Evolutionary conservation across 2,113 vertebrate species (phyloP).

Genomic region (Xiphophorus maculatus): DNA sequence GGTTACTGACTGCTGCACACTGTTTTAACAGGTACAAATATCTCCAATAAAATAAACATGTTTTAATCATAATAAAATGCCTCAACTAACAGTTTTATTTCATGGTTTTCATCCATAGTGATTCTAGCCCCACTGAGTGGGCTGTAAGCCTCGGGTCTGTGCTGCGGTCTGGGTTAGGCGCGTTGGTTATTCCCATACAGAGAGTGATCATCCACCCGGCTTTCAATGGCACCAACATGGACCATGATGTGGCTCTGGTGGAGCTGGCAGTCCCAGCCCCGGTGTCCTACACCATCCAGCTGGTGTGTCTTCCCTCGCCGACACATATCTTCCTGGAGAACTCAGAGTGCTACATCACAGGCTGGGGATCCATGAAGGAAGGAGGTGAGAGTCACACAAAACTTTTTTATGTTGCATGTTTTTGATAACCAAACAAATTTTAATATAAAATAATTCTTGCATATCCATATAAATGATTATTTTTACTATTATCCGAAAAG

Average conservation of each 20-base stretch:
- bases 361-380: constrained; percentile 89
- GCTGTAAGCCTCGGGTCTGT: constrained; percentile 89
- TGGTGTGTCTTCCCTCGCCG: constrained; percentile 87
- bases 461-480: too few relatives aligned
- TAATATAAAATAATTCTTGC: too few relatives aligned
- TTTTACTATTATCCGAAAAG: too few relatives aligned
- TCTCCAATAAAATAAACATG: neutral
- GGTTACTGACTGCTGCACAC: constrained; percentile 93
- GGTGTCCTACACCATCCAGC: constrained; percentile 83
- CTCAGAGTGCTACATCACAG: constrained; percentile 88
- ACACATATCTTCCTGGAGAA: constrained; percentile 81
- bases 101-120: constrained; percentile 25
- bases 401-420: neutral
- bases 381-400: constrained; percentile 68
- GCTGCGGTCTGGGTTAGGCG: constrained; percentile 80
- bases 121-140: constrained; percentile 78
- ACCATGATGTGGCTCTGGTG: constrained; percentile 90
- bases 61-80: neutral
- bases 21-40: constrained; percentile 87
- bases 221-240: constrained; percentile 90
- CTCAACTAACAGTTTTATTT: neutral
- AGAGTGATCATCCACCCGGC: constrained; percentile 87
- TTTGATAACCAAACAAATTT: neutral
- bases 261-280: constrained; percentile 81
- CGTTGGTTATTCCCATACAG: constrained; percentile 85